Base-by-base conservation (phyloP, 2,113 vertebrate genomes). In the Bos javanicus region DNA sequence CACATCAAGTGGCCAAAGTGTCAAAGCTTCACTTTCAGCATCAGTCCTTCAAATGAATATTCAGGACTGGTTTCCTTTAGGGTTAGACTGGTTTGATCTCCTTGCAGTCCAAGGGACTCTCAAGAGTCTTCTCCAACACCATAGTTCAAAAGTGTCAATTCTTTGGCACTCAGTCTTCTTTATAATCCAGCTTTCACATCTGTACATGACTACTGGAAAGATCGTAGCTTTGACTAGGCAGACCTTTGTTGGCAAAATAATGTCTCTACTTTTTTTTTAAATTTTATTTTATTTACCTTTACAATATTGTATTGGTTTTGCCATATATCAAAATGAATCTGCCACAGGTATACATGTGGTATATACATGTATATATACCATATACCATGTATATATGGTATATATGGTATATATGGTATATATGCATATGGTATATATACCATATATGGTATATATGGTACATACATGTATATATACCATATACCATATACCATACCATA, bases 21-120 rank as follows among this genome's bases (percentile, higher is more conserved):
- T 21, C 1, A 0, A 21, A 17, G 64, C 64, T 36, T 67, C 64
- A 21, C 8, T 2, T 36, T 67, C n/a, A 36, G n/a, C 2, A 1
- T 36, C n/a, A 67, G 64, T 36, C 17, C 64, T 67, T 67, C n/a
- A 4, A 11, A 2, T 67, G 64, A 67, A 21, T 36, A 67, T 67
- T 67, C 4, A 71, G 10, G 19, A 39, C n/a, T 71, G n/a, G 23
- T 71, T 6, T 71, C n/a, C 67, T 71, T 71, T 71, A 71, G n/a
- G n/a, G 6, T 71, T 21, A 48, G n/a, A 71, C 9, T 71, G n/a
- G 2, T 36, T 71, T 12, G 19, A 71, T 23, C 19, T 36, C n/a
- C n/a, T 71, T 36, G 67, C 19, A 71, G 67, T 71, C n/a, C 67
- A 36, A 71, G n/a, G 64, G n/a, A 71, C 64, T 71, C 19, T 36